Base-by-base conservation (phyloP, 2,888 invertebrate genomes). In the Frankliniella fusca region DNA sequence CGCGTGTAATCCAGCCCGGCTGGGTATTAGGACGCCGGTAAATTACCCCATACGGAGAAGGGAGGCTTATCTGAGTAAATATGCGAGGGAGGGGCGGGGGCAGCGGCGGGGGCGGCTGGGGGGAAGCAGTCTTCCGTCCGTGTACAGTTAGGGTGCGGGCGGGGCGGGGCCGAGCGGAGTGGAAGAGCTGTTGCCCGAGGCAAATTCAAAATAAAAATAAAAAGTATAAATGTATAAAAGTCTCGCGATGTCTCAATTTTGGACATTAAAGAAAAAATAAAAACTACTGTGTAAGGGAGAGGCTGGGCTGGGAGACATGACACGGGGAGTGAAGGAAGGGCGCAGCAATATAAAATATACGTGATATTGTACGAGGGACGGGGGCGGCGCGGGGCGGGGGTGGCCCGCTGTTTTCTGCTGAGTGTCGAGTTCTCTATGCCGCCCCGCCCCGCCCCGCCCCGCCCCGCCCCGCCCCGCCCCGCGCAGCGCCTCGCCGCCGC, bases 41-140 rank as follows among this genome's bases (percentile, higher is more conserved):
- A 76, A 76, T 76, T 76, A 76, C 70, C 70, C 70, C 70, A 76
- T 76, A 27, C 54, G 54, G 54, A 54, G 70, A 76, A 61, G 15
- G 61, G 38, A 38, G 27, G 70, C 70, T 76, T 76, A 76, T 76
- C 70, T 8, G 27, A 76, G 70, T 76, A 76, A 76, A 76, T 76
- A 76, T 76, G 70, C 70, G 27, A 12, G 23, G 23, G 70, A 10
- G 70, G 27, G 10, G 70, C 10, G 27, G 27, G 27, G 11, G 65
- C 50, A 65, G n/a, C 20, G n/a, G 65, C 11, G 65, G 54, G 54
- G 18, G 54, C 18, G 15, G 54, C 54, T 54, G 54, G 8, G 18
- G 12, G 54, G 54, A 18, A 54, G 15, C 54, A 54, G 54, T 2
- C 54, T 18, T 2, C 54, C 54, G 54, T 2, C 54, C 54, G 54